Evolutionary conservation across 2,113 vertebrate genomes (phyloP).

Genomic region (Hypomesus transpacificus): DNA sequence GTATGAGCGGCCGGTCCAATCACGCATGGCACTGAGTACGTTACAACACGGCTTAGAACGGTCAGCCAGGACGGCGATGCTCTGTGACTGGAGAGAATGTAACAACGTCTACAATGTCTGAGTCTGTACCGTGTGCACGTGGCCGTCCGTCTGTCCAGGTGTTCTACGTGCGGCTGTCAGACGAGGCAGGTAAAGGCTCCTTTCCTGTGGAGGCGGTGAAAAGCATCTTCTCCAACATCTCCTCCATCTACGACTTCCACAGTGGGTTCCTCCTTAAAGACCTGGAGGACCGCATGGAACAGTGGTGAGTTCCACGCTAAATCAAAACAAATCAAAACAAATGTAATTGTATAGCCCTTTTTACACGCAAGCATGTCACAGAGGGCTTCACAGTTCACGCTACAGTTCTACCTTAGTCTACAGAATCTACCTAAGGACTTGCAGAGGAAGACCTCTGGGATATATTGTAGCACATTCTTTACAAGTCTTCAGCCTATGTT

Average conservation of each 20-base stretch:
- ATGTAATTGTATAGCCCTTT: too few species aligned
- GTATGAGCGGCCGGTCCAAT: neutral
- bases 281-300: conserved; percentile 76
- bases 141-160: conserved; percentile 60
- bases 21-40: neutral
- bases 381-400: too few species aligned
- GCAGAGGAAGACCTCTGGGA: neutral
- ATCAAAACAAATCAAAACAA: too few species aligned
- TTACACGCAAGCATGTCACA: too few species aligned
- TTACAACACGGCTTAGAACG: neutral
- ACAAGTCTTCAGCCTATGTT: too few species aligned
- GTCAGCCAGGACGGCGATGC: neutral
- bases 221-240: conserved; percentile 88
- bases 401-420: neutral
- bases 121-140: neutral
- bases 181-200: conserved; percentile 73
- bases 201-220: conserved; percentile 82
- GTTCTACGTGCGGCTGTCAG: conserved; percentile 77
- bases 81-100: neutral
- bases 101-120: neutral
- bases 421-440: neutral
- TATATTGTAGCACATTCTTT: neutral
- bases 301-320: conserved; percentile 71
- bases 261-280: conserved; percentile 83
- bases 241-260: conserved; percentile 87